Conservation (phyloP, 2,797 vertebrate genomes). For the Lutjanus argentimaculatus region DNA sequence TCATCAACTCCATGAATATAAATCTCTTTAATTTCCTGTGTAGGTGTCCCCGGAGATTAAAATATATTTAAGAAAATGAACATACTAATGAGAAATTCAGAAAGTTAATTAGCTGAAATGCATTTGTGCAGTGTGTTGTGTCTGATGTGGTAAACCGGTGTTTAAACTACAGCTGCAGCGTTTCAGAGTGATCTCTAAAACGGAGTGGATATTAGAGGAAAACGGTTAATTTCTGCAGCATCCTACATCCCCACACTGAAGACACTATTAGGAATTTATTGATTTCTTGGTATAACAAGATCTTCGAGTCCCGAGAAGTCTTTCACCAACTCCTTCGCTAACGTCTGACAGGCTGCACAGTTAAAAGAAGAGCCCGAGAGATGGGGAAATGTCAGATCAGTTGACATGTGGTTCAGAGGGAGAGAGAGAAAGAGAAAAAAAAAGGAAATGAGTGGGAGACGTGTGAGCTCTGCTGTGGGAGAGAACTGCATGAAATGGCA, state of each 20-base stretch:
- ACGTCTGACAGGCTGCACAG: neutral
- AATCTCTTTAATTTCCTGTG: neutral
- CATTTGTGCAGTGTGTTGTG: neutral
- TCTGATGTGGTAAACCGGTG: neutral
- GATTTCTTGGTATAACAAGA: neutral
- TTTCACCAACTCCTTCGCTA: neutral
- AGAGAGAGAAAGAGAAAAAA: neutral
- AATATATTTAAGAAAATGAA: neutral
- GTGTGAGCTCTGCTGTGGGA: constrained; percentile 40
- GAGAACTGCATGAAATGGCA: constrained; percentile 40
- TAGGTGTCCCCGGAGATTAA: neutral
- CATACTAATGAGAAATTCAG: neutral
- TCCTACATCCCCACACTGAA: neutral
- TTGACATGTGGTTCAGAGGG: constrained; percentile 46
- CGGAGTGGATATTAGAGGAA: too few relatives aligned
- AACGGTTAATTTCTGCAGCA: too few relatives aligned
- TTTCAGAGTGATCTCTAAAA: too few relatives aligned
- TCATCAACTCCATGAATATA: neutral
- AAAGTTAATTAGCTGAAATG: neutral
- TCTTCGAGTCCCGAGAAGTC: neutral
- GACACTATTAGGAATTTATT: neutral
- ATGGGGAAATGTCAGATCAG: constrained; percentile 56
- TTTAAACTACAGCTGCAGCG: neutral
- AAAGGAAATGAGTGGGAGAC: constrained; percentile 35
- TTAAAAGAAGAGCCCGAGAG: constrained; percentile 38